Conservation (phyloP, 2,113 vertebrate species). For the Tringa solitaria region DNA sequence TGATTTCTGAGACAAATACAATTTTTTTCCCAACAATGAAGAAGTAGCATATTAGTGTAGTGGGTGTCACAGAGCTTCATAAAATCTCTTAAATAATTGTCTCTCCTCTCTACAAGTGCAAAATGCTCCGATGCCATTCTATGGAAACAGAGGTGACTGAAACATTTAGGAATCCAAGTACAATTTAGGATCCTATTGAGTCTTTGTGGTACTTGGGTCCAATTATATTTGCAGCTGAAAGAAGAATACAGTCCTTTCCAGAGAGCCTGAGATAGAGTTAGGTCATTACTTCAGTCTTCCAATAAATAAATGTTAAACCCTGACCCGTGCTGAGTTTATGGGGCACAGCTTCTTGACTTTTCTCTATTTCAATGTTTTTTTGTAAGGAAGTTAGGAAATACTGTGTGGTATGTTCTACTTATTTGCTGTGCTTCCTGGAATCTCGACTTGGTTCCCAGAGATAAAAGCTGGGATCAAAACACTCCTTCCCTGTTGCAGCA, state of each 20-base stretch:
- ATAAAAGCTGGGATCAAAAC: not conserved
- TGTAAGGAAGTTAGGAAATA: constrained; percentile 39
- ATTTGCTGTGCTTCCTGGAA: constrained; percentile 21
- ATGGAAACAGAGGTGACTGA: not conserved
- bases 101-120: not conserved
- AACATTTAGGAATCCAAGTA: constrained; percentile 25
- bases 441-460: not conserved
- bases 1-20: not conserved
- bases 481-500: not conserved
- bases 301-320: constrained; percentile 9
- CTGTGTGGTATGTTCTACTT: not conserved
- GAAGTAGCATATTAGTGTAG: not conserved
- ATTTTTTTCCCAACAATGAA: not conserved
- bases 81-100: constrained; percentile 20
- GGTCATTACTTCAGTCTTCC: constrained; percentile 23
- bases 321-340: constrained; percentile 30
- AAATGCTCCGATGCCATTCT: not conserved
- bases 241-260: not conserved
- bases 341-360: not conserved
- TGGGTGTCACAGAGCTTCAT: not conserved
- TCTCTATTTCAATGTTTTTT: not conserved
- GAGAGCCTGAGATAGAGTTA: not conserved
- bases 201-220: constrained; percentile 27
- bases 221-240: constrained; percentile 44
- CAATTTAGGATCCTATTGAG: constrained; percentile 39